Evolutionary conservation across 2,888 invertebrate species (phyloP).

Genomic region (Apodemia mormo): DNA sequence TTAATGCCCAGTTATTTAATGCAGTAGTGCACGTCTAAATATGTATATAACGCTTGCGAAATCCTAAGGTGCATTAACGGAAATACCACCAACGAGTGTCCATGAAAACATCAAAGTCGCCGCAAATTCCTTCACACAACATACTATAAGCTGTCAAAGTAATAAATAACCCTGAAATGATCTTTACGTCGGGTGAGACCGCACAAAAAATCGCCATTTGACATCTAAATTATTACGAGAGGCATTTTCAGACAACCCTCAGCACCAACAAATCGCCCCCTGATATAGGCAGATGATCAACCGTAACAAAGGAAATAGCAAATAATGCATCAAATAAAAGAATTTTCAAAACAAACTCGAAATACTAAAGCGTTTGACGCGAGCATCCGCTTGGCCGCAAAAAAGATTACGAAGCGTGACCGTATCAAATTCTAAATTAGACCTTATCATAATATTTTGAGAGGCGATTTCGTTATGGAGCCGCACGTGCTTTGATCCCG

Average conservation of each 20-base stretch:
- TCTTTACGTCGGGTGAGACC: conserved; percentile 59
- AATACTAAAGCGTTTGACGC: conserved; percentile 82
- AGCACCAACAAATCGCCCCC: conserved; percentile 65
- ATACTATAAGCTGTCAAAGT: conserved; percentile 67
- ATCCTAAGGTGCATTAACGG: conserved; percentile 53
- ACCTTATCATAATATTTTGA: conserved; percentile 71
- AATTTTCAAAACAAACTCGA: conserved; percentile 83
- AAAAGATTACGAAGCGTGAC: conserved; percentile 63
- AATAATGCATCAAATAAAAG: conserved; percentile 81
- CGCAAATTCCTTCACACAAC: conserved; percentile 70
- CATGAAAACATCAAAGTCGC: conserved; percentile 62
- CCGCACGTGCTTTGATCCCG: conserved; percentile 72
- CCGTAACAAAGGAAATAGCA: conserved; percentile 72
- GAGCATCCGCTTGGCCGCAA: conserved; percentile 78
- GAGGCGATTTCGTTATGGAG: conserved; percentile 63
- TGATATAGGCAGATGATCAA: conserved; percentile 69
- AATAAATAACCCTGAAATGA: conserved; percentile 79
- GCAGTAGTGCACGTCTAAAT: background rate
- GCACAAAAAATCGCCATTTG: conserved; percentile 72
- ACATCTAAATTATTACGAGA: conserved; percentile 81
- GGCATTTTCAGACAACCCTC: conserved; percentile 69
- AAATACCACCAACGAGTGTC: conserved; percentile 74
- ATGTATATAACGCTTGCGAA: background rate
- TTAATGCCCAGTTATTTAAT: background rate
- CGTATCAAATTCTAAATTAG: conserved; percentile 58